phyloP scores from a whole-genome alignment of 2,797 vertebrate species.

The Sebastes nivosus region DNA sequence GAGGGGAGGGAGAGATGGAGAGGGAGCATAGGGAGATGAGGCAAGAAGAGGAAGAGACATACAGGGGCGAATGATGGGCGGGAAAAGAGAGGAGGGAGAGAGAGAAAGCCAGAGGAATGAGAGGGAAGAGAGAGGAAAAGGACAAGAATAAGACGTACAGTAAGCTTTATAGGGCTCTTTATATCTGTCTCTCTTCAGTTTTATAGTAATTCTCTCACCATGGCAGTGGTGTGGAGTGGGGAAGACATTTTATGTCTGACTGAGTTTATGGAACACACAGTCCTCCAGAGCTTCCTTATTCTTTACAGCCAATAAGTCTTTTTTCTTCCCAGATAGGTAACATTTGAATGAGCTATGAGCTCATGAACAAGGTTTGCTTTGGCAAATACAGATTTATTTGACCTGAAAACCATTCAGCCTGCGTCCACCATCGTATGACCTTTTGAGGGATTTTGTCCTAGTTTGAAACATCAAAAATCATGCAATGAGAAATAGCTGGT shows the following conservation, averaged over 20 bases:
- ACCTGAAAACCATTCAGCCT: constrained; percentile 26
- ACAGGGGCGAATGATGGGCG: constrained; percentile 36
- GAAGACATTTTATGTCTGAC: constrained; percentile 37
- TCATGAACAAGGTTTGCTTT: constrained; percentile 23
- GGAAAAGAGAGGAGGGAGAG: constrained; percentile 13
- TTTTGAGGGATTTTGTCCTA: constrained; percentile 41
- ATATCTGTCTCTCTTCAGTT: constrained; percentile 40
- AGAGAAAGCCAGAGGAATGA: constrained; percentile 12
- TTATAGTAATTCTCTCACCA: constrained; percentile 31
- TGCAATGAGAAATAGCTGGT: constrained; percentile 3
- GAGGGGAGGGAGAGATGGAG: constrained; percentile 30
- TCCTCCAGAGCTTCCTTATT: constrained; percentile 8
- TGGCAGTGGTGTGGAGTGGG: constrained; percentile 4
- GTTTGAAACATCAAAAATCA: constrained; percentile 37
- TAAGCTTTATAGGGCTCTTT: constrained; percentile 22
- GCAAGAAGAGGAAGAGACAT: constrained; percentile 17
- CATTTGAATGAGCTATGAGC: constrained; percentile 29
- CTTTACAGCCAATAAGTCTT: constrained; percentile 1
- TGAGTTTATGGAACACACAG: constrained; percentile 20
- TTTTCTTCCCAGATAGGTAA: constrained; percentile 7
- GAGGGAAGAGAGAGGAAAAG: constrained; percentile 22
- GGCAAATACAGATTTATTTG: constrained; percentile 40
- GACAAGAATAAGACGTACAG: constrained; percentile 25
- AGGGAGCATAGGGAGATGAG: constrained; percentile 47
- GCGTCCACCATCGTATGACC: background rate